Evolutionary conservation across 2,888 invertebrate genomes (phyloP).

Genomic region (Torymus aiolomorphi): DNA sequence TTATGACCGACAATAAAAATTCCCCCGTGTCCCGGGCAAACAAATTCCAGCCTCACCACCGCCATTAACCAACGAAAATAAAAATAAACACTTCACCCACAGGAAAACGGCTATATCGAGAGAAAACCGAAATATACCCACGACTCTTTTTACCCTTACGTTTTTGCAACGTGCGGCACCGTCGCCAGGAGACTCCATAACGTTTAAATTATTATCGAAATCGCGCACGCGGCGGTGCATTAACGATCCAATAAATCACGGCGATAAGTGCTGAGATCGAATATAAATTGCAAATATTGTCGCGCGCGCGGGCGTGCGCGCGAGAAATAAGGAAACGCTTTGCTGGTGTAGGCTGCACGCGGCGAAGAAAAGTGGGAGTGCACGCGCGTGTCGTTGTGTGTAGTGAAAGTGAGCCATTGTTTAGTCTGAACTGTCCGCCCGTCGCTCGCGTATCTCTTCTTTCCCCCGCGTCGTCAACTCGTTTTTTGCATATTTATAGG

Average conservation of each 20-base stretch:
- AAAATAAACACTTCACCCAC: neutral
- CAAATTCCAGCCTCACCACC: conserved; percentile 23
- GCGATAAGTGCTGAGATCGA: conserved; percentile 48
- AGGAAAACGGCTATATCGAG: conserved; percentile 14
- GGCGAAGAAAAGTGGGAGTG: conserved; percentile 63
- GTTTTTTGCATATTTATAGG: conserved; percentile 23
- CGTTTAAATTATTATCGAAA: conserved; percentile 53
- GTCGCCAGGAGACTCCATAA: conserved; percentile 1
- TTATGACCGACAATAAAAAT: conserved; percentile 46
- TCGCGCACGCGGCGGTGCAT: conserved; percentile 21
- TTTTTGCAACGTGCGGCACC: neutral
- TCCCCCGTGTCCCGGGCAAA: neutral
- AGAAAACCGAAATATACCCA: neutral
- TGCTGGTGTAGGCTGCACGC: conserved; percentile 44
- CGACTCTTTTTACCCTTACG: conserved; percentile 11
- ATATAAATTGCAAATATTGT: conserved; percentile 56
- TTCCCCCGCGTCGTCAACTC: neutral
- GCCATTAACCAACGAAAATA: neutral
- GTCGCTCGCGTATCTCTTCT: conserved; percentile 36
- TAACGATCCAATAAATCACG: conserved; percentile 54
- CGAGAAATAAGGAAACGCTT: conserved; percentile 58
- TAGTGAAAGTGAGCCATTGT: conserved; percentile 64
- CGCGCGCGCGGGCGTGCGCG: neutral
- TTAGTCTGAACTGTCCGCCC: conserved; percentile 67
- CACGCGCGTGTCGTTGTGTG: conserved; percentile 38